Base-by-base conservation (phyloP, 2,888 invertebrate genomes). In the Hesperia comma region DNA sequence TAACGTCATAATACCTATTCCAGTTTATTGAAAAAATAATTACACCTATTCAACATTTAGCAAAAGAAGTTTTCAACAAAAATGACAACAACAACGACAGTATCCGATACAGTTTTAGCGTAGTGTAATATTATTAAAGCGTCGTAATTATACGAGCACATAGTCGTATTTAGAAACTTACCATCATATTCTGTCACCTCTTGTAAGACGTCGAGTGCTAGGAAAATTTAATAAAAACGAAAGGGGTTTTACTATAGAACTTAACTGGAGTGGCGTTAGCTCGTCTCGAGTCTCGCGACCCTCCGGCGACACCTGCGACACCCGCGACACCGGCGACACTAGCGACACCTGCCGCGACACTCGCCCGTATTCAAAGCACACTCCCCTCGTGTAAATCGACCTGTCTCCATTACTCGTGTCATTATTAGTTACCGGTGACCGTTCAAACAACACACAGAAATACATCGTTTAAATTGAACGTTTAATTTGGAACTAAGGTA, bases 301-400 rank as follows among this genome's bases (percentile, higher is more conserved):
- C 61, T 54, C 54, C 53, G 21, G 10, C 40, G 19, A 37, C 33
- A 33, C 32, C 40, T 8, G 51, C 61, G 51, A 6, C 33, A 6
- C 61, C 51, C 14, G 37, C 37, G n/a, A n/a, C 26, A 5, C 54
- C 41, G 21, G 26, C 26, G 26, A 26, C 26, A 40, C 61, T 61
- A 53, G 53, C 61, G 61, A 49, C 49, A 61, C 61, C 61, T 54
- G 41, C 54, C 61, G 49, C 8, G 53, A 61, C 61, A 61, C 61
- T 53, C 40, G 60, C 60, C 32, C 17, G n/a, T 14, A 61, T 53
- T 40, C 40, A 61, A 37, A 51, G 17, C 14, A 10, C 12, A 19
- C 21, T 12, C 60, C 60, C 60, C 49, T 12, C 49, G 32, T 49
- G 49, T 26, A 61, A 61, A 49, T 37, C 37, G 41, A 41, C 15